phyloP scores from a whole-genome alignment of 2,888 invertebrate species.

The Tenthredo amoena region DNA sequence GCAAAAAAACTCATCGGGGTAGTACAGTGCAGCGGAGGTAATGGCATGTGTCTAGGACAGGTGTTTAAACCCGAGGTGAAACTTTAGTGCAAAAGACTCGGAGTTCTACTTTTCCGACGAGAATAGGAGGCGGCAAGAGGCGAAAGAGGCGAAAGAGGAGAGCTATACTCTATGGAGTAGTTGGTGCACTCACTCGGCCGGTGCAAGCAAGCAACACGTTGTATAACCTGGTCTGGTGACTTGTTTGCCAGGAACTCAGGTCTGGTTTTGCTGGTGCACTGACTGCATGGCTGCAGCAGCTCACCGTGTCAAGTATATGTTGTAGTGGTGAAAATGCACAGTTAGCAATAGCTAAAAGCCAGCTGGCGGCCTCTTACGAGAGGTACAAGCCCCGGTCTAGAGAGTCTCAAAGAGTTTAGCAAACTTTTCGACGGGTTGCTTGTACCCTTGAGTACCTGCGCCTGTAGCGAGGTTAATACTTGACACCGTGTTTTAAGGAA shows the following conservation, averaged over 20 bases:
- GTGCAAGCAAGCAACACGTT: constrained; percentile 32
- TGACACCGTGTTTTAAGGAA: too few relatives aligned
- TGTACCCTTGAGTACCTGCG: not conserved
- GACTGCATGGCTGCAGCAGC: not conserved
- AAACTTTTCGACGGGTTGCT: not conserved
- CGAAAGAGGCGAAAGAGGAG: not conserved
- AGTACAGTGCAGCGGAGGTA: not conserved
- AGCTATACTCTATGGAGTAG: not conserved
- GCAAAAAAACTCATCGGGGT: not conserved
- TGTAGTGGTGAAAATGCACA: not conserved
- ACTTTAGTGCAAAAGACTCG: not conserved
- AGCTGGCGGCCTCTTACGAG: not conserved
- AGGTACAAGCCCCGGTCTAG: not conserved
- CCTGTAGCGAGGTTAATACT: too few relatives aligned
- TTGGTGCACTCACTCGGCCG: not conserved
- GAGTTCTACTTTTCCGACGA: not conserved
- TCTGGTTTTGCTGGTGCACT: not conserved
- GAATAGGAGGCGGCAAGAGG: not conserved
- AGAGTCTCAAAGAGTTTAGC: constrained; percentile 16
- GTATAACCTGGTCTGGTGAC: constrained; percentile 33
- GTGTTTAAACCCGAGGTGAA: not conserved
- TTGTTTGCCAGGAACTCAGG: constrained; percentile 39
- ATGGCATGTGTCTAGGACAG: not conserved
- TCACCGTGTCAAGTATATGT: constrained; percentile 1
- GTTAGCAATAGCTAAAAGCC: constrained; percentile 13